These are phyloP conservation scores for Anolis sagrei DNA, from an alignment of 2,113 vertebrate species.

Conservation along the genomic window DNA sequence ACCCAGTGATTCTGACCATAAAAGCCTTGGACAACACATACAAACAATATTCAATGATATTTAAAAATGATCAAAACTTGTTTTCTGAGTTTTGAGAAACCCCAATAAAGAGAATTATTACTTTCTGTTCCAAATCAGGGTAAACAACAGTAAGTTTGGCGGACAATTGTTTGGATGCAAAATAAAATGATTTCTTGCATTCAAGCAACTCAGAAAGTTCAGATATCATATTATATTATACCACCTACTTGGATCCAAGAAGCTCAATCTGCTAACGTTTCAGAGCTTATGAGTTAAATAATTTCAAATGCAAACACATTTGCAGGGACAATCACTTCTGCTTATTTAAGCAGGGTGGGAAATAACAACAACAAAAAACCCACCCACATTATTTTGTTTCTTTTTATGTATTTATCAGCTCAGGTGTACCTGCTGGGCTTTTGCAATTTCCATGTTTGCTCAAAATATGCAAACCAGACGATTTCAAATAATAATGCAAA, in stretches of 20 bases:
- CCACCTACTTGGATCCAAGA: not conserved
- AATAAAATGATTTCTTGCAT: not conserved
- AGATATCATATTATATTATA: not conserved
- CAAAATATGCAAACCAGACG: conserved; percentile 9
- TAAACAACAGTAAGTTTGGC: not conserved
- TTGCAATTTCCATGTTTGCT: conserved; percentile 24
- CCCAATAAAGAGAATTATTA: no score
- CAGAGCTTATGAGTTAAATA: not conserved
- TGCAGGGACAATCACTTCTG: conserved; percentile 18
- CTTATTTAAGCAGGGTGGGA: conserved; percentile 18
- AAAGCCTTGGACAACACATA: no score
- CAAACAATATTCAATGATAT: no score
- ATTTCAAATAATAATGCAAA: conserved; percentile 31
- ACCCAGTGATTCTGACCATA: no score
- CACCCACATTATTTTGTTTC: not conserved
- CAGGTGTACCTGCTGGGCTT: conserved; percentile 12
- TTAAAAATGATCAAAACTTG: no score
- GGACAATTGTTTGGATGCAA: not conserved
- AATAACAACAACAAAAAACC: not conserved
- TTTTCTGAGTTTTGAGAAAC: no score
- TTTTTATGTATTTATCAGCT: conserved; percentile 8
- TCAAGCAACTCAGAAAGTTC: not conserved
- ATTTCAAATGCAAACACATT: conserved; percentile 29
- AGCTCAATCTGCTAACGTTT: not conserved
- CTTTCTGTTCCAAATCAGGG: not conserved